These are phyloP conservation scores for Synergus umbraculus DNA, from an alignment of 2,888 invertebrate genomes.

Conservation along the genomic window DNA sequence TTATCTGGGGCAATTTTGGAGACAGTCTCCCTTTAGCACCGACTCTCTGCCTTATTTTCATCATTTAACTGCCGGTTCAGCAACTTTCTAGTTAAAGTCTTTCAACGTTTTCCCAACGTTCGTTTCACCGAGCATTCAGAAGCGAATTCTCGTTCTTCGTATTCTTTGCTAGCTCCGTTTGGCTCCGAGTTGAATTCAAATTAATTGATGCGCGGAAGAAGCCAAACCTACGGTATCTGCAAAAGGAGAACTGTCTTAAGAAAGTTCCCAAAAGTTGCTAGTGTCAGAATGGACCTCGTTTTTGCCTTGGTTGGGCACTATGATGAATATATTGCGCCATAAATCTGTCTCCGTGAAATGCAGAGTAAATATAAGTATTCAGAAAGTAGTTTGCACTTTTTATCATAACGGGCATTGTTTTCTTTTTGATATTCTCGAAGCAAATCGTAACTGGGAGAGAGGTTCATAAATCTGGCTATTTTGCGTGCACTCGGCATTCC, in stretches of 20 bases:
- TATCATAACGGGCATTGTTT: constrained; percentile 59
- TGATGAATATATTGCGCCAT: constrained; percentile 49
- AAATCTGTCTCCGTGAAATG: constrained; percentile 49
- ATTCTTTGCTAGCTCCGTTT: constrained; percentile 21
- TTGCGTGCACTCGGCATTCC: constrained; percentile 67
- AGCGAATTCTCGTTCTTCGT: constrained; percentile 15
- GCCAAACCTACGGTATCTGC: constrained; percentile 18
- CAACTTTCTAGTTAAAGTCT: constrained; percentile 34
- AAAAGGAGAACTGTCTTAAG: constrained; percentile 20
- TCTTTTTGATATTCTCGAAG: constrained; percentile 62
- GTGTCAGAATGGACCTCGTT: not conserved
- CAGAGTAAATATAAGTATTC: constrained; percentile 51
- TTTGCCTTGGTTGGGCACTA: not conserved
- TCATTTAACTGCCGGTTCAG: constrained; percentile 29
- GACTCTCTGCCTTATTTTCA: not conserved
- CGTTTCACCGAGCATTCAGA: constrained; percentile 7
- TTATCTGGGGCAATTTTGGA: not conserved
- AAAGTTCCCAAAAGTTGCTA: constrained; percentile 7
- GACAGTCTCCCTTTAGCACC: not conserved
- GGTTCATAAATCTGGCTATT: constrained; percentile 68
- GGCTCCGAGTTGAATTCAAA: constrained; percentile 40
- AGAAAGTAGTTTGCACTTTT: constrained; percentile 61
- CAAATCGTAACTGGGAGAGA: constrained; percentile 56
- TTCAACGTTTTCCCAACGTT: constrained; percentile 12
- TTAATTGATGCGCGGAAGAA: constrained; percentile 38